A percentile compares a stretch with the other conserved stretches of the same genome.
Conservation (phyloP, 2,888 invertebrate species). For the Caenorhabditis sp. region DNA sequence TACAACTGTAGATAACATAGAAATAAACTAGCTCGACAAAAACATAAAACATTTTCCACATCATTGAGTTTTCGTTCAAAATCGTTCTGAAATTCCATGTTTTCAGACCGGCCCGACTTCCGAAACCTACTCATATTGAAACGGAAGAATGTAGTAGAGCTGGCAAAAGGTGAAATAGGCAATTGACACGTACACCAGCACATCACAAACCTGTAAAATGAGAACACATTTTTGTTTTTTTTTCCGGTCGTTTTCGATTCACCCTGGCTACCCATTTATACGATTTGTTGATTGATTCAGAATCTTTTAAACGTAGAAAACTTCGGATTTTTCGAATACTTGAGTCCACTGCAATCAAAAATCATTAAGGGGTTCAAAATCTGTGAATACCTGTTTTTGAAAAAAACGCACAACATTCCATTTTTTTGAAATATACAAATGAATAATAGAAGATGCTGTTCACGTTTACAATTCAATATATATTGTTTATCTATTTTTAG, state of each 20-base stretch:
- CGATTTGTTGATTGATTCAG: not conserved
- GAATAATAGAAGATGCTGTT: too few relatives aligned
- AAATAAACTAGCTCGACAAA: conserved; percentile 6
- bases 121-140: not conserved
- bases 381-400: too few relatives aligned
- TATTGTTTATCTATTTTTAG: too few relatives aligned
- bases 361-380: too few relatives aligned
- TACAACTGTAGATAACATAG: conserved; percentile 14
- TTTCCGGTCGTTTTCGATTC: too few relatives aligned
- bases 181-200: not conserved
- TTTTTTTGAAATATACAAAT: too few relatives aligned
- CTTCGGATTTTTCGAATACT: not conserved
- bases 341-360: not conserved
- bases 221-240: too few relatives aligned
- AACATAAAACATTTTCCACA: not conserved
- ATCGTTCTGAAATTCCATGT: not conserved
- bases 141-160: not conserved
- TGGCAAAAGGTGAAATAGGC: not conserved
- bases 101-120: too few relatives aligned
- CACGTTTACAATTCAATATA: too few relatives aligned
- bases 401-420: too few relatives aligned
- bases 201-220: not conserved
- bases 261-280: not conserved
- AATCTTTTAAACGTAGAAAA: not conserved
- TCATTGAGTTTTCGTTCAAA: not conserved